Evolutionary conservation across 2,113 vertebrate species (phyloP).

Genomic region (Emydocephalus ijimae): DNA sequence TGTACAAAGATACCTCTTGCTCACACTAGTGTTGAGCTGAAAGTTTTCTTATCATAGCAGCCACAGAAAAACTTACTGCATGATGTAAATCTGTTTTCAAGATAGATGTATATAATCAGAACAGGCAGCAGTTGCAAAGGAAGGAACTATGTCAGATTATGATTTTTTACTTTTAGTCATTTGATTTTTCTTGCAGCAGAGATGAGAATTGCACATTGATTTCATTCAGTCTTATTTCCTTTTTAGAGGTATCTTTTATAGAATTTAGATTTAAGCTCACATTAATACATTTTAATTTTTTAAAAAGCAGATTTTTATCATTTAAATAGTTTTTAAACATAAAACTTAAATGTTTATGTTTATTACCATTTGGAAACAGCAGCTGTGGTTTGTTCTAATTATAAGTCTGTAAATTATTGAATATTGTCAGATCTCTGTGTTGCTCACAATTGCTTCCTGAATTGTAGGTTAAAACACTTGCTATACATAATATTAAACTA

Average conservation of each 20-base stretch:
- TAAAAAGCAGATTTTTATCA: background rate
- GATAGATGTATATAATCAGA: slow-evolving; percentile 48
- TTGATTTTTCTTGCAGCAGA: slow-evolving; percentile 33
- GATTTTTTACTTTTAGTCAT: slow-evolving; percentile 48
- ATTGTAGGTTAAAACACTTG: background rate
- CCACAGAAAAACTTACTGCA: slow-evolving; percentile 10
- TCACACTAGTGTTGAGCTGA: slow-evolving; percentile 62
- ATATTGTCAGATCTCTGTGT: background rate
- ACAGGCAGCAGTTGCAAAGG: slow-evolving; percentile 53
- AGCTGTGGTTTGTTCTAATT: background rate
- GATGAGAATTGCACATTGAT: slow-evolving; percentile 17
- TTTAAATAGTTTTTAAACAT: background rate
- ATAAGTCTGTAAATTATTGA: background rate
- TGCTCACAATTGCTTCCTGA: background rate
- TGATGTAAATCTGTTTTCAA: slow-evolving; percentile 51
- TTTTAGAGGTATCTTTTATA: background rate
- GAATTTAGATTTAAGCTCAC: background rate
- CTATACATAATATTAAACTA: background rate
- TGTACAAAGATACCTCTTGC: slow-evolving; percentile 82
- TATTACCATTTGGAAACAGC: background rate
- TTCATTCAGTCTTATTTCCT: background rate
- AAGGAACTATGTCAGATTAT: slow-evolving; percentile 54
- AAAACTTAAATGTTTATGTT: background rate
- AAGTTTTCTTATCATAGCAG: slow-evolving; percentile 61
- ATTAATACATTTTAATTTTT: background rate